Evolutionary conservation across 2,888 invertebrate genomes (phyloP), one percentile per base, ranked within the genome.

Genomic region (Tetragnatha montana): DNA sequence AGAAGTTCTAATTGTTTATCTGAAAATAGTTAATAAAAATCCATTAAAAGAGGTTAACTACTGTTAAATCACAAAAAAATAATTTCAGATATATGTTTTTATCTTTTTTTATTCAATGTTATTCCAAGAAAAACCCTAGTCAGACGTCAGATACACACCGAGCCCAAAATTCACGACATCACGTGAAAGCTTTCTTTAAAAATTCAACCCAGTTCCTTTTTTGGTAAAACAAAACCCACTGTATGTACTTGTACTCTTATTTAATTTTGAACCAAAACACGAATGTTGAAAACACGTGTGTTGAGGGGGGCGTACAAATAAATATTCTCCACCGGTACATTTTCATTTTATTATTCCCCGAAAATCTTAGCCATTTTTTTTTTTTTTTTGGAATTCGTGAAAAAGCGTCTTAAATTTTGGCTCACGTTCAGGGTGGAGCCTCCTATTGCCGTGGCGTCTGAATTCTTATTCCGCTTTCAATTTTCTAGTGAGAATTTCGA

Each of bases 361-460:
- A 84, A 60, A 76, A 76, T 21, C 85, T 76, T 35, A 10, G 78
- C 35, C 51, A 78, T n/a, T n/a, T n/a, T n/a, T n/a, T n/a, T n/a
- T n/a, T n/a, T 85, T 69, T 85, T 60, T 84, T 85, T 85, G 70
- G 78, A 79, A 70, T 85, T 84, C 60, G 70, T 85, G 71, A 85
- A 85, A 85, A 78, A 51, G 22, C 79, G 51, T 68, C 85, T 85
- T 85, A 85, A 85, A 85, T 79, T 85, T 79, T 85, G 50, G 79
- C 78, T 85, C 85, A 85, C 85, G 85, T 79, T 60, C 47, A 69
- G 19, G 22, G 17, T 21, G 60, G 22, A 51, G 68, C 22, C 69
- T 71, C 51, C 79, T 12, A 17, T 71, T n/a, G 68, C 14, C n/a
- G 85, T 35, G 6, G 75, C 78, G 70, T n/a, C 35, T 49, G 51